Conservation (phyloP, 2,888 invertebrate species). For the Coelogynopora nodosa region DNA sequence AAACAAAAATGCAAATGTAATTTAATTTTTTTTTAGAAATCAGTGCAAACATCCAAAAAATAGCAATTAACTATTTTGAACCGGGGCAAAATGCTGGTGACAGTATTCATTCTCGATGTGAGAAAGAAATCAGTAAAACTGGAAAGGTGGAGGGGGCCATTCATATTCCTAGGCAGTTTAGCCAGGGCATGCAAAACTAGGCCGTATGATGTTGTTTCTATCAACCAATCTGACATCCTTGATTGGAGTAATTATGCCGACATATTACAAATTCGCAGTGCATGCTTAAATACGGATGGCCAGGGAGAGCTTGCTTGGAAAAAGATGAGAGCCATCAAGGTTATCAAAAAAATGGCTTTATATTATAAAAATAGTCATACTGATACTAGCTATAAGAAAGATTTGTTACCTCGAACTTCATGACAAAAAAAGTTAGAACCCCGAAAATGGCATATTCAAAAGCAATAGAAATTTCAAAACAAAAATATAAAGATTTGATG, state of each 20-base stretch:
- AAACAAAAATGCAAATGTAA: background rate
- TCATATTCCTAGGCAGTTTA: too few relatives aligned
- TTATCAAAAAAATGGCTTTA: background rate
- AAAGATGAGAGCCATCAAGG: background rate
- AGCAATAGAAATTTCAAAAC: background rate
- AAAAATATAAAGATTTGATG: background rate
- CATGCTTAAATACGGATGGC: background rate
- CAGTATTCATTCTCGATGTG: background rate
- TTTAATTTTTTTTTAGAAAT: background rate
- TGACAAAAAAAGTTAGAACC: background rate
- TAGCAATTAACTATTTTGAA: background rate
- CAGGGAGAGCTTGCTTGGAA: background rate
- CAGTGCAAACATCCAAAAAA: background rate
- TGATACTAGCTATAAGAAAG: background rate
- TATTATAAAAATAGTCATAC: background rate
- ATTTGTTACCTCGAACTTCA: background rate
- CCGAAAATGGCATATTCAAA: background rate
- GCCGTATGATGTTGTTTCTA: background rate
- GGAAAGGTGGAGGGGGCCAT: background rate
- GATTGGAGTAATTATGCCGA: background rate
- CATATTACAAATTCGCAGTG: background rate
- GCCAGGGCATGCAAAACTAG: background rate
- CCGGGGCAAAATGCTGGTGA: background rate
- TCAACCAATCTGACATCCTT: background rate
- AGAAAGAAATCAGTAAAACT: background rate